phyloP scores from a whole-genome alignment of 2,113 vertebrate species.

The Ranitomeya variabilis region DNA sequence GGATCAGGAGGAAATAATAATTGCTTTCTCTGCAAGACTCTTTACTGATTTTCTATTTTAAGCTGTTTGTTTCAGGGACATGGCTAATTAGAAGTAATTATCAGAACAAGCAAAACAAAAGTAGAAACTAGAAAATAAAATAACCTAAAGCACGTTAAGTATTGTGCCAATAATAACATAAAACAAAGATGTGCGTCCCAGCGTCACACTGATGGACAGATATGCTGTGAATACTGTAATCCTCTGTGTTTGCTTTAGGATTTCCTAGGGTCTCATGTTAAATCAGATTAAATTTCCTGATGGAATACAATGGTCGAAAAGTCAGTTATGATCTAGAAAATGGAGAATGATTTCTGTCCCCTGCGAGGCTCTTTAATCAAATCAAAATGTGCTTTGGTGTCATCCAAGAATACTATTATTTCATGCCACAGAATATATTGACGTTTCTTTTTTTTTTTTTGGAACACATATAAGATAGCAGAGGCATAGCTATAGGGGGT shows the following conservation, averaged over 20 bases:
- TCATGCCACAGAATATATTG: neutral
- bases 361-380: neutral
- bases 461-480: neutral
- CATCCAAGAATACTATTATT: neutral
- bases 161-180: neutral
- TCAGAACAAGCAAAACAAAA: neutral
- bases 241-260: constrained; percentile 1
- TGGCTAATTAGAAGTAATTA: neutral
- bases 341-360: neutral
- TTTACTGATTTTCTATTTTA: neutral
- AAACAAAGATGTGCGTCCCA: constrained; percentile 3
- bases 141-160: neutral
- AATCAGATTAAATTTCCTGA: constrained; percentile 11
- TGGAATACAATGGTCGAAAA: neutral
- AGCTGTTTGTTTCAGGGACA: neutral
- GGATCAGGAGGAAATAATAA: neutral
- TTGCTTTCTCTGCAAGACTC: neutral
- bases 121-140: neutral
- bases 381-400: neutral
- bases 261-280: constrained; percentile 11
- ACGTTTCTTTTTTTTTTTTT: neutral
- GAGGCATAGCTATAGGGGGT: neutral
- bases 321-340: neutral
- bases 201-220: neutral
- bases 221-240: neutral